Base-by-base conservation (phyloP, 2,888 invertebrate species). In the Synergus itoensis region DNA sequence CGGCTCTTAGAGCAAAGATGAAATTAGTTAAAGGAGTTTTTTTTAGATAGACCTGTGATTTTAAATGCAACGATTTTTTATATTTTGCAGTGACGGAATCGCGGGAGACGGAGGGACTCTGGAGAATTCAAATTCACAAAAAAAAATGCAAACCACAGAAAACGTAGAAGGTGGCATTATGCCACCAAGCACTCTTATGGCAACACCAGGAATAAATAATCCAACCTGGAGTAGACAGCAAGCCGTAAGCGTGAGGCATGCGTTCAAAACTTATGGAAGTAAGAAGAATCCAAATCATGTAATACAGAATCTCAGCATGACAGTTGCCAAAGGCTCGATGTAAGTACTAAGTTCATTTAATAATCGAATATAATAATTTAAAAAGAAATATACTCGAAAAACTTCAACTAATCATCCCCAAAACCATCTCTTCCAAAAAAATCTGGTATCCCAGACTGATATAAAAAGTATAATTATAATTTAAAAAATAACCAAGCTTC, bases 261-360 rank as follows among this genome's bases (percentile, higher is more conserved):
- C 98, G 48, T 97, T 95, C 94, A 98, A 98, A 92, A 95, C 96
- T 87, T 98, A 97, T 91, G 98, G 98, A 84, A 96, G 96, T 87
- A 97, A 96, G 92, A 97, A 97, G 91, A 95, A 96, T 87, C 96
- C 97, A 78, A 96, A 97, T 91, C 96, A 96, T 86, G 98, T 98
- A 67, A 94, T 98, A 83, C 96, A 96, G 90, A 96, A 97, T 92
- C 95, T 98, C 83, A 97, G 96, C 93, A 97, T 98, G 97, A 98
- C 98, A 79, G 98, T 98, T 83, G 96, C 96, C 87, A 97, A 97
- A 92, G 98, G 98, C 89, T 97, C 98, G 84, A 98, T 98, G 98
- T 98, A 93, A 97, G 97, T 96, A 89, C 36, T 83, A 85, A 81
- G 5, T 36, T 16, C 3, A 14, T 18, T 57, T 18, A 18, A 57